Conservation (phyloP, 2,888 invertebrate genomes). For the Oithona nana region DNA sequence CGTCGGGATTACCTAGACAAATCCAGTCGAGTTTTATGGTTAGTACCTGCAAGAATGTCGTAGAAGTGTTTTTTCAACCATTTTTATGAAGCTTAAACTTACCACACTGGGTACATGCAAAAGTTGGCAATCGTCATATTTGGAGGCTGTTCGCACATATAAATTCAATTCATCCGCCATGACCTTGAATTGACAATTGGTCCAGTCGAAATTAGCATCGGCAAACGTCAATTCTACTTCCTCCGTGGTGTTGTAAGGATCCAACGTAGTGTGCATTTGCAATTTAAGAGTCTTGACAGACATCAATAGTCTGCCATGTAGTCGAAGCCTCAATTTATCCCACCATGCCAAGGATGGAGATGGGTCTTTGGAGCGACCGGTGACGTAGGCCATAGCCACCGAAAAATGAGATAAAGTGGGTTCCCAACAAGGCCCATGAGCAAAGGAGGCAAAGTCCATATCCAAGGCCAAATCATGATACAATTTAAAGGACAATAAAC, state of each 20-base stretch:
- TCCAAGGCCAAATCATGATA: constrained; percentile 95
- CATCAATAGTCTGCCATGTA: constrained; percentile 80
- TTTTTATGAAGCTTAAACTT: too few relatives aligned
- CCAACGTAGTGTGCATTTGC: constrained; percentile 78
- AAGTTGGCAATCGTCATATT: constrained; percentile 92
- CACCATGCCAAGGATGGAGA: constrained; percentile 85
- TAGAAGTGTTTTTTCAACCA: too few relatives aligned
- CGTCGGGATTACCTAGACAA: constrained; percentile 77
- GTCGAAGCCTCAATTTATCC: constrained; percentile 80
- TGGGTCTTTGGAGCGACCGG: constrained; percentile 44
- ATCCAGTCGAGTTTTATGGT: constrained; percentile 70
- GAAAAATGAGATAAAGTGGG: constrained; percentile 82
- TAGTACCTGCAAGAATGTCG: too few relatives aligned
- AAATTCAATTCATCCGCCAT: constrained; percentile 26
- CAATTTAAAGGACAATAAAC: constrained; percentile 82
- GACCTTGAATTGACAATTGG: constrained; percentile 37
- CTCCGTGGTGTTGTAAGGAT: constrained; percentile 97
- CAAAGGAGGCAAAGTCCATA: constrained; percentile 66
- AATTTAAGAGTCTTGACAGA: constrained; percentile 71
- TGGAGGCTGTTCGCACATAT: constrained; percentile 87
- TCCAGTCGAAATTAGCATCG: constrained; percentile 84
- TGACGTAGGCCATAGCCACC: constrained; percentile 35
- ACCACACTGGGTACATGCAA: constrained; percentile 70
- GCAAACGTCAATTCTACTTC: constrained; percentile 97
- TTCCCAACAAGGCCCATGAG: constrained; percentile 99